These are phyloP conservation scores for Lates calcarifer DNA, from an alignment of 2,113 vertebrate genomes.

Conservation along the genomic window DNA sequence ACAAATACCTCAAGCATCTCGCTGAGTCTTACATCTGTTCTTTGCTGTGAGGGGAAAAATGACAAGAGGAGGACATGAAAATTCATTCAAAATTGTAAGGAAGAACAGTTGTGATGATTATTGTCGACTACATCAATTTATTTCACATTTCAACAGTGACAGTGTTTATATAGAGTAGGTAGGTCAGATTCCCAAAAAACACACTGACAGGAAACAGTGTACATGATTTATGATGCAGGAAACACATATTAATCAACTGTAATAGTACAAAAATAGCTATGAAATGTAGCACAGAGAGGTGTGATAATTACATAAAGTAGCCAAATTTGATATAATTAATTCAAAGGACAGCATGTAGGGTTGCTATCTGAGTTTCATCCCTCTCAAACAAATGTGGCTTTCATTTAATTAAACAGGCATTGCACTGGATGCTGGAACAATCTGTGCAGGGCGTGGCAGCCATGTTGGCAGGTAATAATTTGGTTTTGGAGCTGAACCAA, in stretches of 20 bases:
- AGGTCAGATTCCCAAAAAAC: no score
- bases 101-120: neutral
- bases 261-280: neutral
- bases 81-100: no score
- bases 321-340: neutral
- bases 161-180: neutral
- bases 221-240: neutral
- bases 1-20: slow-evolving; percentile 96
- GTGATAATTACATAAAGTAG: neutral
- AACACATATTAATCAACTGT: neutral
- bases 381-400: neutral
- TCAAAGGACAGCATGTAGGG: neutral
- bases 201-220: neutral
- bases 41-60: slow-evolving; percentile 89
- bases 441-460: neutral
- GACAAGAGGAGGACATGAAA: slow-evolving; percentile 27
- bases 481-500: neutral
- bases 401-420: neutral
- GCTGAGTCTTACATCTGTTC: slow-evolving; percentile 97
- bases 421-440: neutral
- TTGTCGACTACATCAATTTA: neutral
- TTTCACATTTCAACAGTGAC: neutral
- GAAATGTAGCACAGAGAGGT: neutral
- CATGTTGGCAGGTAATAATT: neutral
- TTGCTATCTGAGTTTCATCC: neutral